Evolutionary conservation across 2,113 vertebrate species (phyloP).

Genomic region (Patagioenas fasciata): DNA sequence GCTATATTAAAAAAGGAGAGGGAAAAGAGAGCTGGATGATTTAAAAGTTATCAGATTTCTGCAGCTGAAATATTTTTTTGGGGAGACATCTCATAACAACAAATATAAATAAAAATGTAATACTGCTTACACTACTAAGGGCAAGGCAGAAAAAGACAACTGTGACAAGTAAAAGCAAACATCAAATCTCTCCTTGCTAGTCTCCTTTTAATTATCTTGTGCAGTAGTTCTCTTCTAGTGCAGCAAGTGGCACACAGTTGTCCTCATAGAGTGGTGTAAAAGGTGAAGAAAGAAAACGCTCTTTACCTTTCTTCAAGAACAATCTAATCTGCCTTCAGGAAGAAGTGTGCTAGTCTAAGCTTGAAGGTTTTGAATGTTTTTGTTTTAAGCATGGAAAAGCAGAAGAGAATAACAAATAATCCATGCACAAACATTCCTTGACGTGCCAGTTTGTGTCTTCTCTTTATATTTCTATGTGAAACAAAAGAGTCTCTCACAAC

Average conservation of each 20-base stretch:
- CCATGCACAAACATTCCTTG: background rate
- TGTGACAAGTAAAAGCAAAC: background rate
- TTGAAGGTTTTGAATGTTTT: background rate
- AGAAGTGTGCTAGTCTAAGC: background rate
- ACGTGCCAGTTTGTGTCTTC: background rate
- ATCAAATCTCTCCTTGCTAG: background rate
- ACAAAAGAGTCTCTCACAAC: background rate
- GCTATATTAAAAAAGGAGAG: background rate
- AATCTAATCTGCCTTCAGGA: background rate
- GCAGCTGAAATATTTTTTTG: background rate
- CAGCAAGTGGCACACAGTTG: rapidly evolving
- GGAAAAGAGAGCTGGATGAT: background rate
- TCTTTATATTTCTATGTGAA: background rate
- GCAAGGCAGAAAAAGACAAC: background rate
- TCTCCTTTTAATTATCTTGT: background rate
- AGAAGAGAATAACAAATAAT: background rate
- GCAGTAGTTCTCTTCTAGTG: background rate
- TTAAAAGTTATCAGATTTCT: background rate
- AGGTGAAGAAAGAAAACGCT: rapidly evolving
- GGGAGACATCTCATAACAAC: background rate
- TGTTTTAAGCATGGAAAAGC: background rate
- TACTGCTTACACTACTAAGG: background rate
- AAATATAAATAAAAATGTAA: background rate
- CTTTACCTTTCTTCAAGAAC: background rate
- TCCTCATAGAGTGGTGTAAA: background rate